Percentiles rank a stretch among this genome's conserved stretches.
Evolutionary conservation across 2,113 vertebrate genomes (phyloP).

Genomic region (Stictonetta naevosa): DNA sequence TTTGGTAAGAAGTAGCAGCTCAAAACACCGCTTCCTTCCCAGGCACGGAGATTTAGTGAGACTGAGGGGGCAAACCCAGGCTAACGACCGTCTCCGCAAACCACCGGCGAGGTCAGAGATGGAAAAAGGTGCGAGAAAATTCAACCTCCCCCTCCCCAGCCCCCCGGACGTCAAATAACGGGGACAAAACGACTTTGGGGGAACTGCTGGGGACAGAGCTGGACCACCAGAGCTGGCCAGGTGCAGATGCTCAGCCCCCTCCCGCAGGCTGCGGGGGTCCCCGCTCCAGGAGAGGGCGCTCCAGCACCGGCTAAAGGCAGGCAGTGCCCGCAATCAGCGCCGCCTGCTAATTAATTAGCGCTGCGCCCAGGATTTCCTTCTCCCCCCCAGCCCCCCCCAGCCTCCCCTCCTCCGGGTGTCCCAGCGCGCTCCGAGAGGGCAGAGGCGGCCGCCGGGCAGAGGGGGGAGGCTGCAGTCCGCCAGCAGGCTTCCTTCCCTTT

Average conservation of each 20-base stretch:
- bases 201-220: neutral
- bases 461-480: neutral
- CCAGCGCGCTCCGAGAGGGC: neutral
- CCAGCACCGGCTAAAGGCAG: constrained; percentile 32
- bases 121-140: neutral
- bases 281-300: constrained; percentile 70
- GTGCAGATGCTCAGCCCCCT: neutral
- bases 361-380: neutral
- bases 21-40: neutral
- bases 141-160: neutral
- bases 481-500: neutral
- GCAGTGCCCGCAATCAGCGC: neutral
- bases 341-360: neutral
- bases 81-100: neutral
- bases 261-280: neutral
- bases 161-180: neutral
- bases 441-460: neutral
- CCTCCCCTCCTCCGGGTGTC: no score
- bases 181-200: neutral
- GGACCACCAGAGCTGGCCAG: neutral
- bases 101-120: fast-evolving
- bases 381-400: no score
- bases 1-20: neutral
- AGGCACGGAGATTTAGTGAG: neutral
- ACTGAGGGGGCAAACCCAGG: neutral